These are phyloP conservation scores for Serripes groenlandicus DNA, from an alignment of 2,888 invertebrate species.

Conservation along the genomic window DNA sequence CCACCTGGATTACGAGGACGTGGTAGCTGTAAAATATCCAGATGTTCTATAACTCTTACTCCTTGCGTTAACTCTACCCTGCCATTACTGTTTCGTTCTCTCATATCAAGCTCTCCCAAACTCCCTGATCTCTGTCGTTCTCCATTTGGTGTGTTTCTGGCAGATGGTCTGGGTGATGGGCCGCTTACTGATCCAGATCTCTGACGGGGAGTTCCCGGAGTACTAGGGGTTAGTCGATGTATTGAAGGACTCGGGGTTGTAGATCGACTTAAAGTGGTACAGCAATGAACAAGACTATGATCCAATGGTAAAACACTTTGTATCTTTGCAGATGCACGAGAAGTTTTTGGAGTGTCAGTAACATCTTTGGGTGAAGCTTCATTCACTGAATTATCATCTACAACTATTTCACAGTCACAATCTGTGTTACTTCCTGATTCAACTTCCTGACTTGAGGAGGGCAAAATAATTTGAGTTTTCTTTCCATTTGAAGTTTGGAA, in stretches of 20 bases:
- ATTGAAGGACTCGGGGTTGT: conserved; percentile 58
- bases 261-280: conserved; percentile 30
- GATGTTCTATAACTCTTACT: conserved; percentile 46
- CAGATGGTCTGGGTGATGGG: conserved; percentile 44
- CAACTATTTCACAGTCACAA: conserved; percentile 58
- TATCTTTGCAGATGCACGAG: not conserved
- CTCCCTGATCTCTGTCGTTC: conserved; percentile 60
- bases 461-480: conserved; percentile 1
- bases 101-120: conserved; percentile 60
- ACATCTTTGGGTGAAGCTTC: conserved; percentile 18
- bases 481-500: not conserved
- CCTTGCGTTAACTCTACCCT: conserved; percentile 36
- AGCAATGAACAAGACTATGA: not conserved
- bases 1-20: conserved; percentile 66
- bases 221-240: conserved; percentile 49
- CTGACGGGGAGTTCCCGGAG: conserved; percentile 57
- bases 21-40: conserved; percentile 64
- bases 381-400: conserved; percentile 40
- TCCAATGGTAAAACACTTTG: not conserved
- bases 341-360: not conserved
- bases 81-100: conserved; percentile 28
- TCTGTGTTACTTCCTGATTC: conserved; percentile 30
- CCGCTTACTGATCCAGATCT: conserved; percentile 61
- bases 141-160: conserved; percentile 37
- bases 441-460: conserved; percentile 25